A percentile compares a stretch with the other conserved stretches of the same genome.
These are phyloP conservation scores for Erpobdella octoculata DNA, from an alignment of 2,888 invertebrate species.

Conservation along the genomic window DNA sequence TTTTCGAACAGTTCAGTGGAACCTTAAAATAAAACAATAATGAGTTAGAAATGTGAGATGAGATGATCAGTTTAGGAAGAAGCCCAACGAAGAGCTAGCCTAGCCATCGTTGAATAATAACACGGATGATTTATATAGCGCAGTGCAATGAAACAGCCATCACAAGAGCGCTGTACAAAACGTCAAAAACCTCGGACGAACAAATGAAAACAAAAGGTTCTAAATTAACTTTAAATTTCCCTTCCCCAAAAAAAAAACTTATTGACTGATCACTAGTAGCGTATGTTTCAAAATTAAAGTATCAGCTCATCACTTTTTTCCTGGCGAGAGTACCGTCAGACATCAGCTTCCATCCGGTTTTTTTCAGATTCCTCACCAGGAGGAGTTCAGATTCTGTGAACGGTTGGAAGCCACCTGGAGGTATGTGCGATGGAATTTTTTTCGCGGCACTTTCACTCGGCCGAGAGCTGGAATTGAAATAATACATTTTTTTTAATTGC, in stretches of 20 bases:
- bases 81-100: neutral
- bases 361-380: slow-evolving; percentile 17
- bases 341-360: slow-evolving; percentile 26
- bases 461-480: no score
- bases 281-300: neutral
- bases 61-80: neutral
- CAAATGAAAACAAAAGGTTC: no score
- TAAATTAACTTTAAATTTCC: no score
- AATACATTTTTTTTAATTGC: no score
- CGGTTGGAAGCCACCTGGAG: slow-evolving; percentile 2
- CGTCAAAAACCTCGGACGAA: no score
- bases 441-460: neutral
- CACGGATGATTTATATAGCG: neutral
- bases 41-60: neutral
- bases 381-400: slow-evolving; percentile 13
- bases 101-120: no score
- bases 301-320: slow-evolving; percentile 16
- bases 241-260: no score
- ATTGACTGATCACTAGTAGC: no score
- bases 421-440: neutral
- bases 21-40: slow-evolving; percentile 6
- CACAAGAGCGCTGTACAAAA: no score
- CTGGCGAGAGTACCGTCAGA: slow-evolving; percentile 24
- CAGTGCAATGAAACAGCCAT: neutral
- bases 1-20: slow-evolving; percentile 18